A percentile compares a stretch with the other conserved stretches of the same genome.
phyloP scores from a whole-genome alignment of 2,797 vertebrate genomes.

The Valencia hispanica region DNA sequence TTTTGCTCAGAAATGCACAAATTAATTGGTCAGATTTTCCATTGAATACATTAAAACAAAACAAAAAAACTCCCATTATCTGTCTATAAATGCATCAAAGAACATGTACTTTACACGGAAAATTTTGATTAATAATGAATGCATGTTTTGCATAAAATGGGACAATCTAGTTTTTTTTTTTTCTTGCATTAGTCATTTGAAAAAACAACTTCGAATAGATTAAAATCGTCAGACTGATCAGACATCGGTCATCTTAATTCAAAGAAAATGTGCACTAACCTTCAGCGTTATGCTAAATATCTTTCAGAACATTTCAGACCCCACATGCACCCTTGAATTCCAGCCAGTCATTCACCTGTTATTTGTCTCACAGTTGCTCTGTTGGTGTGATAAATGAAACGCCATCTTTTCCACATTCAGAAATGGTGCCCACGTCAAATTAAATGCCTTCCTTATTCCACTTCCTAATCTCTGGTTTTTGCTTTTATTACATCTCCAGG shows the following conservation, averaged over 20 bases:
- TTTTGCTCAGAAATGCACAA: neutral
- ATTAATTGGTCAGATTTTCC: neutral
- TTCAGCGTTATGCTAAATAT: neutral
- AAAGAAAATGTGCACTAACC: neutral
- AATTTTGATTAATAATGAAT: too few species aligned
- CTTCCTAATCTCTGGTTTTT: constrained; percentile 2
- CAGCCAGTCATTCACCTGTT: neutral
- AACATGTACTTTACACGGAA: neutral
- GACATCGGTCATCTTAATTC: too few species aligned
- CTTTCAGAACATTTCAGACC: neutral
- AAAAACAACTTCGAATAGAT: too few species aligned
- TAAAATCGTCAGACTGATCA: too few species aligned
- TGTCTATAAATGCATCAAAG: neutral
- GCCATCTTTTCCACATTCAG: constrained; percentile 2
- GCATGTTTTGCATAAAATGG: neutral
- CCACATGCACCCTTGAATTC: neutral
- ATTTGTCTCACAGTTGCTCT: neutral
- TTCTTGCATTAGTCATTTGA: too few species aligned
- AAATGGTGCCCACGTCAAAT: constrained; percentile 1
- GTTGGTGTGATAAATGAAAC: neutral
- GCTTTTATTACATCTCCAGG: constrained; percentile 74
- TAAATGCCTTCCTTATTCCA: neutral
- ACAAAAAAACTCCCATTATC: neutral
- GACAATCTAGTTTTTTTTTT: neutral
- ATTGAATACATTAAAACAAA: neutral